Evolutionary conservation across 2,797 vertebrate genomes (phyloP).

Genomic region (Poecilia gillii): DNA sequence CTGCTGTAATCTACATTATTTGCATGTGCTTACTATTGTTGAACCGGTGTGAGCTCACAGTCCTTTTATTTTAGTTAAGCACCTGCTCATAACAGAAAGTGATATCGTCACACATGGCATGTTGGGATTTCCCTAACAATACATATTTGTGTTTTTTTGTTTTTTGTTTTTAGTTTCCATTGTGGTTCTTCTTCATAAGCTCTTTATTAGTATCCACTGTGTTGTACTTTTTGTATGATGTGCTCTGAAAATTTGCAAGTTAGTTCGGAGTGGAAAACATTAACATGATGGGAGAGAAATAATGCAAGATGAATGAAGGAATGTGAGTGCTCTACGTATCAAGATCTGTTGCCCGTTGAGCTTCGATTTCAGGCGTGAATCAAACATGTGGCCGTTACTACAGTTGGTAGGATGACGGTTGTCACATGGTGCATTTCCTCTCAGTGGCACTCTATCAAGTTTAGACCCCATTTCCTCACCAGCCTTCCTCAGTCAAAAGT

Average conservation of each 20-base stretch:
- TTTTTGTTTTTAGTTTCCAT: not conserved
- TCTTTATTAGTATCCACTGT: too few species aligned
- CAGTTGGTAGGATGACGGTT: constrained; percentile 27
- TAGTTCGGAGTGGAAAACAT: not conserved
- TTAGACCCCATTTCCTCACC: constrained; percentile 45
- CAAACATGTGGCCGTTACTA: not conserved
- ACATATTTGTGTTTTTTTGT: not conserved
- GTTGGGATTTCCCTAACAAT: not conserved
- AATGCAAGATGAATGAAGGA: not conserved
- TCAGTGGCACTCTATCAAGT: constrained; percentile 5
- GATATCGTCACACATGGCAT: not conserved
- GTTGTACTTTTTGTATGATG: not conserved
- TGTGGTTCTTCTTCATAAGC: not conserved
- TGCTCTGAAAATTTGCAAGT: not conserved
- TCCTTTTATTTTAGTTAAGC: not conserved
- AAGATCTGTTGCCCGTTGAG: not conserved
- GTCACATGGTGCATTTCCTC: constrained; percentile 66
- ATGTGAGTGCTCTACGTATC: not conserved
- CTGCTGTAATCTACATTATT: not conserved
- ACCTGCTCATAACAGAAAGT: not conserved
- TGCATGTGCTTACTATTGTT: not conserved
- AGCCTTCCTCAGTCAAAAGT: constrained; percentile 19
- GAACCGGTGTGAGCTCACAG: not conserved
- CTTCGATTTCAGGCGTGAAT: constrained; percentile 3
- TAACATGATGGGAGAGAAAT: not conserved